A percentile compares a stretch with the other conserved stretches of the same genome.
Conservation (phyloP, 2,113 vertebrate species). For the Sinocyclocheilus rhinocerous region DNA sequence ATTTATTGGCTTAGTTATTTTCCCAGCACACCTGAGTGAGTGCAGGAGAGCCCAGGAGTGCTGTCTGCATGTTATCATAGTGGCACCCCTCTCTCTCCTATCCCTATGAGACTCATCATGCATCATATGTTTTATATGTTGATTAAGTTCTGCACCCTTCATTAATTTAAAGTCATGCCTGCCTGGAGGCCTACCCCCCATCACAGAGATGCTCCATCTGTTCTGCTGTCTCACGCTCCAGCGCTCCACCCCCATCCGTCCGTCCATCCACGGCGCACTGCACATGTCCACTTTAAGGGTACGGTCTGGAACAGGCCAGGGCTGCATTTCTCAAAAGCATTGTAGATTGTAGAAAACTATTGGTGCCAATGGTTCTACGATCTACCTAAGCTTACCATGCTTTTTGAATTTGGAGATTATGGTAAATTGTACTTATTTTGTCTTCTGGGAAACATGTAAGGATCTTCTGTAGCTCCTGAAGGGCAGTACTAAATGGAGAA, state of each 20-base stretch:
- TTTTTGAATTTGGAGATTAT: too few relatives aligned
- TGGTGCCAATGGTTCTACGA: too few relatives aligned
- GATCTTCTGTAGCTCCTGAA: too few relatives aligned
- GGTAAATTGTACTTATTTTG: too few relatives aligned
- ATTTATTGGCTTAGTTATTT: slow-evolving; percentile 59
- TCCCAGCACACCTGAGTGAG: slow-evolving; percentile 55
- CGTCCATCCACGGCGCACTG: slow-evolving; percentile 26
- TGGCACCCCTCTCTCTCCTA: slow-evolving; percentile 8
- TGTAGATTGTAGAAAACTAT: too few relatives aligned
- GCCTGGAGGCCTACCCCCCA: too few relatives aligned
- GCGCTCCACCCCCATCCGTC: slow-evolving; percentile 26
- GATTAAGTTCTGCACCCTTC: slow-evolving; percentile 60
- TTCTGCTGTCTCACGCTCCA: slow-evolving; percentile 31
- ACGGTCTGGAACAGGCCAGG: not conserved
- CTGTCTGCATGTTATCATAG: not conserved
- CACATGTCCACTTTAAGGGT: slow-evolving; percentile 38
- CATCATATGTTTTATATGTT: slow-evolving; percentile 46
- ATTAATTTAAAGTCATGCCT: too few relatives aligned
- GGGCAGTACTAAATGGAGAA: too few relatives aligned
- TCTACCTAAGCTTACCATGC: too few relatives aligned
- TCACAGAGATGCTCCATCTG: slow-evolving; percentile 52
- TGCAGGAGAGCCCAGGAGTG: not conserved
- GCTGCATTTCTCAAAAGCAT: not conserved
- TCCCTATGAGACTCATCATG: slow-evolving; percentile 8
- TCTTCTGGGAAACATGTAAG: not conserved